Conservation (phyloP, 2,888 invertebrate genomes). For the Apantesis nais region DNA sequence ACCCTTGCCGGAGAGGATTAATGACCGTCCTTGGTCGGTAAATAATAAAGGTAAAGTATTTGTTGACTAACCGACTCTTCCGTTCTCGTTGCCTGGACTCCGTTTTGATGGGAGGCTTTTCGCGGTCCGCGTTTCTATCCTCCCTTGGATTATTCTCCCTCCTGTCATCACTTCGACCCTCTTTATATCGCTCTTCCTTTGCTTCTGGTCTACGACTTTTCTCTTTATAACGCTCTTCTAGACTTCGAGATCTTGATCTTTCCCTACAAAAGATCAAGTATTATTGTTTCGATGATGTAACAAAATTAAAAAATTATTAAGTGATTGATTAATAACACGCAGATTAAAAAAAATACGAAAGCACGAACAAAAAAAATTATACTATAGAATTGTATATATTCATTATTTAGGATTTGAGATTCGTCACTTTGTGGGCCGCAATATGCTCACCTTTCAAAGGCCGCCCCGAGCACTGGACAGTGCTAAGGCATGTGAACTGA, state of each 20-base stretch:
- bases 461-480: too few relatives aligned
- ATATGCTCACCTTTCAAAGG: too few relatives aligned
- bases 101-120: conserved; percentile 32
- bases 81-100: conserved; percentile 55
- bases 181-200: conserved; percentile 51
- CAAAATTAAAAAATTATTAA: background rate
- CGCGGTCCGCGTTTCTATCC: conserved; percentile 30
- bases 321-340: background rate
- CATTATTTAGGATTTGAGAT: too few relatives aligned
- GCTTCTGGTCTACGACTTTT: conserved; percentile 49
- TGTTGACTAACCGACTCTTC: conserved; percentile 60
- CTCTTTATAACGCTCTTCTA: conserved; percentile 63
- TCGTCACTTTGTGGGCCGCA: too few relatives aligned
- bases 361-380: too few relatives aligned
- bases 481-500: too few relatives aligned
- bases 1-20: too few relatives aligned
- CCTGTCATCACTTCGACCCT: conserved; percentile 26
- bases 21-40: too few relatives aligned
- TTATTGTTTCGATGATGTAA: background rate
- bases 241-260: conserved; percentile 59
- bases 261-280: conserved; percentile 48
- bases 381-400: too few relatives aligned
- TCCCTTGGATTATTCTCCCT: conserved; percentile 31
- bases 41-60: background rate
- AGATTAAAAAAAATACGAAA: background rate